These are phyloP conservation scores for Neoscelio sp. DNA, from an alignment of 2,888 invertebrate genomes.

Conservation along the genomic window DNA sequence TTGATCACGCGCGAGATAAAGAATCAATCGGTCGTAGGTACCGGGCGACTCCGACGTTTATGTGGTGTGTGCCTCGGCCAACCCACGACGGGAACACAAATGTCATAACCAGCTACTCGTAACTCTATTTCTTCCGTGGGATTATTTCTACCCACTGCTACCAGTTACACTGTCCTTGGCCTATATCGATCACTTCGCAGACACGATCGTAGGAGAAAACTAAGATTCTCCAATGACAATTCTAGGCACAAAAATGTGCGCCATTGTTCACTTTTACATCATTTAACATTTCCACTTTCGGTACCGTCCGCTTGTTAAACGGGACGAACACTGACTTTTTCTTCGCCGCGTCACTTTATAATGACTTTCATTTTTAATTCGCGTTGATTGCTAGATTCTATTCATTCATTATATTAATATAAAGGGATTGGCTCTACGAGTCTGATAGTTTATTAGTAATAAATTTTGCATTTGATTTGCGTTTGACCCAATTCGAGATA, in stretches of 20 bases:
- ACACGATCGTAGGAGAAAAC: slow-evolving; percentile 67
- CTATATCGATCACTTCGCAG: slow-evolving; percentile 68
- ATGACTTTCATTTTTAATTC: slow-evolving; percentile 50
- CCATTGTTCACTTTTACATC: slow-evolving; percentile 50
- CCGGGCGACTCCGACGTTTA: slow-evolving; percentile 31
- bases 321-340: slow-evolving; percentile 24
- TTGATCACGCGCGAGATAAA: slow-evolving; percentile 66
- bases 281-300: slow-evolving; percentile 66
- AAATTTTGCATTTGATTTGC: too few relatives aligned
- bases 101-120: slow-evolving; percentile 71
- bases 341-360: slow-evolving; percentile 49
- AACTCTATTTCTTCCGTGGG: slow-evolving; percentile 72
- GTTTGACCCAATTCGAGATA: too few relatives aligned
- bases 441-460: too few relatives aligned
- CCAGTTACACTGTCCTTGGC: slow-evolving; percentile 74
- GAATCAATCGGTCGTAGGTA: slow-evolving; percentile 69
- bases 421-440: too few relatives aligned
- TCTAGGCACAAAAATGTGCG: slow-evolving; percentile 64
- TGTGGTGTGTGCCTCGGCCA: slow-evolving; percentile 46
- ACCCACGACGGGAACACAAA: slow-evolving; percentile 63
- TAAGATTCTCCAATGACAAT: slow-evolving; percentile 63
- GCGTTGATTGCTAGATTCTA: neutral
- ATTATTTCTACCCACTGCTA: slow-evolving; percentile 73
- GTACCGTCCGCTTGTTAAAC: slow-evolving; percentile 35
- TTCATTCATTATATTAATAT: neutral